Percentiles rank a stretch among this genome's conserved stretches.
Evolutionary conservation across 2,113 vertebrate genomes (phyloP).

Genomic region (Ceuthmochares aereus): DNA sequence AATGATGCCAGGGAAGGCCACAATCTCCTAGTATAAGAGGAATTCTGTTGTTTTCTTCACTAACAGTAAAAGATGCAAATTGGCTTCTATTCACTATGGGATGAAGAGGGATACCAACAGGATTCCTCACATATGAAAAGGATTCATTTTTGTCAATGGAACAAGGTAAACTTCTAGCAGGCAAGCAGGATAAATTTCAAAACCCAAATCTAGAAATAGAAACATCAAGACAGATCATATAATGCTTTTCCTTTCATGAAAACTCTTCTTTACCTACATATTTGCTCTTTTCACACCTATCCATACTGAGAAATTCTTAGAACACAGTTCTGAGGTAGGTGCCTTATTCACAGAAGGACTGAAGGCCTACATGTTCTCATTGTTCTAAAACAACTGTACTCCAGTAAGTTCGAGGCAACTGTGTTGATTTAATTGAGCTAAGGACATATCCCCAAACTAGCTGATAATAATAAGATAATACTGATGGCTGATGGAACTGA

Average conservation of each 20-base stretch:
- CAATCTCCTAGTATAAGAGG: background rate
- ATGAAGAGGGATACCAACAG: background rate
- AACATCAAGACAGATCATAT: background rate
- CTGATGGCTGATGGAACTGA: background rate
- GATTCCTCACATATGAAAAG: background rate
- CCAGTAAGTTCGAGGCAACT: background rate
- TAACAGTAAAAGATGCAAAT: background rate
- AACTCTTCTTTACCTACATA: background rate
- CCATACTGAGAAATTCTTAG: background rate
- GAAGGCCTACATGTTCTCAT: background rate
- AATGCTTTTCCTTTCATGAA: background rate
- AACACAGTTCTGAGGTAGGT: background rate
- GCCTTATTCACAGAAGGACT: background rate
- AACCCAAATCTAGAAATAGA: background rate
- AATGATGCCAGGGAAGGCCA: constrained; percentile 26
- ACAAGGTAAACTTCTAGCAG: background rate
- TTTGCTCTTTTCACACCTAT: background rate
- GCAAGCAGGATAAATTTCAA: background rate
- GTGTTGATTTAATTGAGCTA: background rate
- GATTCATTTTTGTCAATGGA: background rate
- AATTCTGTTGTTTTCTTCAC: constrained; percentile 43
- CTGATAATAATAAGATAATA: background rate
- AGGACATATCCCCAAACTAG: background rate
- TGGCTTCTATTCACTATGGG: background rate
- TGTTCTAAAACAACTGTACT: background rate